A percentile compares a stretch with the other conserved stretches of the same genome.
Conservation (phyloP, 2,113 vertebrate species). For the Misgurnus anguillicaudatus region DNA sequence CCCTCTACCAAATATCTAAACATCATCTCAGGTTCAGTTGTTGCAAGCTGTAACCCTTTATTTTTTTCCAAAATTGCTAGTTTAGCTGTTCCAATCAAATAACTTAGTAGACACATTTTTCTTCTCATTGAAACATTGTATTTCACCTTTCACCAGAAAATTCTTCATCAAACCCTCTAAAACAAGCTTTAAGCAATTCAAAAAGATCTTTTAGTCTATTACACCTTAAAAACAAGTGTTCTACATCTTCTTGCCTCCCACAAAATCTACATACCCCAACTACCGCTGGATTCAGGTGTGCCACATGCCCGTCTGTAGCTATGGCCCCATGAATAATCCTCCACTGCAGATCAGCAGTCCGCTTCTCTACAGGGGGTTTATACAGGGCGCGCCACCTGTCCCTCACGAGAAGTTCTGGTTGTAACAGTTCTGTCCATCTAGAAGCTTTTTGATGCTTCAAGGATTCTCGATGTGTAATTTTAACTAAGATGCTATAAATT, state of each 20-base stretch:
- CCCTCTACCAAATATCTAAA: neutral
- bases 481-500: too few species aligned
- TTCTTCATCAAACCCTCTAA: neutral
- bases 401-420: too few species aligned
- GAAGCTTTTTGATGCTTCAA: too few species aligned
- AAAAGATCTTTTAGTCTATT: neutral
- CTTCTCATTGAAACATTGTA: neutral
- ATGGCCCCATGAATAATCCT: neutral
- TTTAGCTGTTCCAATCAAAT: neutral
- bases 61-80: neutral
- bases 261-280: neutral
- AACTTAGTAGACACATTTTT: too few species aligned
- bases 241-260: too few species aligned
- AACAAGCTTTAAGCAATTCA: too few species aligned
- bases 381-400: too few species aligned
- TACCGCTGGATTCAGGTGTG: neutral
- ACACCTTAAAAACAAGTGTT: too few species aligned
- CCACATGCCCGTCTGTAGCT: neutral
- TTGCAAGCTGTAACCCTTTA: neutral
- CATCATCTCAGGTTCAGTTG: neutral
- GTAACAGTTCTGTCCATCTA: too few species aligned
- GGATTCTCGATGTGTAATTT: too few species aligned
- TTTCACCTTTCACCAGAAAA: too few species aligned
- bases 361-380: neutral
- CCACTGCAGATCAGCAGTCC: neutral